Evolutionary conservation across 2,113 vertebrate genomes (phyloP).

Genomic region (Petromus typicus): DNA sequence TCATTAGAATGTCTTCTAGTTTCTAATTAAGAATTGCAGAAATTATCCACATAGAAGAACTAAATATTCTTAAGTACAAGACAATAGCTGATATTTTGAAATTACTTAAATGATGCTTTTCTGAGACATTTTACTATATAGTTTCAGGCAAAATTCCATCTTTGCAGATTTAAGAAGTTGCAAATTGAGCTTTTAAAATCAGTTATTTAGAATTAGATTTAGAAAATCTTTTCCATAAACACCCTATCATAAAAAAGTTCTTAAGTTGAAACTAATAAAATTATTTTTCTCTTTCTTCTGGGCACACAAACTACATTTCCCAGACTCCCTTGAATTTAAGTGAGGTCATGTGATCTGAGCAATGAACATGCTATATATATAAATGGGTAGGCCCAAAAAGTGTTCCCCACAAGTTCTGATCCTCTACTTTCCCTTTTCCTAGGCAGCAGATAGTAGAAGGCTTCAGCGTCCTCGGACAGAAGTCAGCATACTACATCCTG

Average conservation of each 20-base stretch:
- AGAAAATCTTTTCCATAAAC: constrained; percentile 5
- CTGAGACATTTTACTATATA: neutral
- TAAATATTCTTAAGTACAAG: neutral
- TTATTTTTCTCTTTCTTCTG: neutral
- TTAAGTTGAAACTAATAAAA: neutral
- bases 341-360: neutral
- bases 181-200: constrained; percentile 19
- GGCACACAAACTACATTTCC: neutral
- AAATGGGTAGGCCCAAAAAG: neutral
- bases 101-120: constrained; percentile 28
- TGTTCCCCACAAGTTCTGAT: neutral
- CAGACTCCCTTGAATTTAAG: neutral
- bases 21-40: neutral
- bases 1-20: neutral
- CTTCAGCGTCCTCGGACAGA: neutral
- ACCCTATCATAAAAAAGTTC: neutral
- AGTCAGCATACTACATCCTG: neutral
- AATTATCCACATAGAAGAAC: neutral
- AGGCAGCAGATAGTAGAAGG: neutral
- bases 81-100: neutral
- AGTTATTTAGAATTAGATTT: constrained; percentile 32
- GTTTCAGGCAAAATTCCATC: constrained; percentile 6
- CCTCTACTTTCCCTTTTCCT: neutral
- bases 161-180: neutral
- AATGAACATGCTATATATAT: neutral